Evolutionary conservation across 2,888 invertebrate species (phyloP), one percentile per base, ranked within the genome.

Genomic region (Gortyna flavago): DNA sequence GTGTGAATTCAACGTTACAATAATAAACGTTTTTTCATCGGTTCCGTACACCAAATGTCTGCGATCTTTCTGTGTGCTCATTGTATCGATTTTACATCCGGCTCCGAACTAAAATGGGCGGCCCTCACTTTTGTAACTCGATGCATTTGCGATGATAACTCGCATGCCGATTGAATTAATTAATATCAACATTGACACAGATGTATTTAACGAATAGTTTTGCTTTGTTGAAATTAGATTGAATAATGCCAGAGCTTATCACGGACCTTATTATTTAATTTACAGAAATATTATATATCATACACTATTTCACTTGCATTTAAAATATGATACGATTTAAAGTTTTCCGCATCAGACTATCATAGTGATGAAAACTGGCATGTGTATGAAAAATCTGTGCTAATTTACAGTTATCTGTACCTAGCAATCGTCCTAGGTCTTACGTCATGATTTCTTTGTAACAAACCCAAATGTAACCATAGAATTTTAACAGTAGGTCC

Each of bases 71-170:
- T 87, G 88, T 93, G 92, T 93, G 93, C 92, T 91, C 92, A 92
- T 93, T 93, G 94, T 96, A 95, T 96, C 93, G 96, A 96, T 95
- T 95, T 95, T 94, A 94, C 94, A 94, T 95, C 95, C 94, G 93
- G 91, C 91, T 87, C 88, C 83, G 90, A 92, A 93, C 93, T 91
- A 93, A 95, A 94, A 94, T 93, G 93, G 94, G 93, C 89, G 84
- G 83, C 88, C 85, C 79, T 83, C 84, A 92, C 93, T 87, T 88
- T 81, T 84, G 85, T 70, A 84, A 82, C 81, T 89, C 89, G 90
- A 86, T 71, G 44, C 69, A 44, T 77, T 81, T 82, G 84, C 89
- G 85, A 88, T 87, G 51, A 82, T 69, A 79, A 86, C 83, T 85
- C 78, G 69, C 61, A 2, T 73, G 35, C 1, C 11, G 32, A 35